Evolutionary conservation across 2,113 vertebrate genomes (phyloP).

Genomic region (Prietella phreatophila): DNA sequence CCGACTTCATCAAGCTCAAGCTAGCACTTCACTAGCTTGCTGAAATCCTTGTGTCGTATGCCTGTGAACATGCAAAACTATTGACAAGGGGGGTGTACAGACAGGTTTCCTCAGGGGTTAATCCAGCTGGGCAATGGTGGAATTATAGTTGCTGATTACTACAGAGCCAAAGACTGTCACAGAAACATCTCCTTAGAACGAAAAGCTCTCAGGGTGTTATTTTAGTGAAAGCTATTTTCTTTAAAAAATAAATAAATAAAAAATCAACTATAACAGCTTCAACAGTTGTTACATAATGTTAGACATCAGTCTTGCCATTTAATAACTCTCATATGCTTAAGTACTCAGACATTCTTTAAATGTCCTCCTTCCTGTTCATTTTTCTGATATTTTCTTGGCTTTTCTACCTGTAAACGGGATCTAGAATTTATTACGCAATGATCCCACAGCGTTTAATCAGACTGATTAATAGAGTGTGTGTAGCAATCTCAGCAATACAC

Average conservation of each 20-base stretch:
- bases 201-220: neutral
- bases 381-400: neutral
- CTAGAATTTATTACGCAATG: neutral
- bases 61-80: neutral
- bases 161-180: neutral
- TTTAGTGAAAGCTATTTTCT: neutral
- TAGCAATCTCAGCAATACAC: conserved; percentile 6
- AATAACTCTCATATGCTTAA: neutral
- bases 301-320: neutral
- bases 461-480: neutral
- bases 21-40: too few species aligned
- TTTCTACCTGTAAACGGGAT: neutral
- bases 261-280: neutral
- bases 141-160: neutral
- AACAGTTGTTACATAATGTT: neutral
- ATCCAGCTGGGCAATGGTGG: neutral
- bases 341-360: neutral
- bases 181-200: neutral
- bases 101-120: neutral
- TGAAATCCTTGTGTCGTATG: neutral
- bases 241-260: neutral
- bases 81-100: neutral
- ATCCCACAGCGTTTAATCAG: neutral
- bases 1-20: neutral
- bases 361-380: neutral